phyloP scores from a whole-genome alignment of 2,888 invertebrate species.

The Frankliniella fusca region DNA sequence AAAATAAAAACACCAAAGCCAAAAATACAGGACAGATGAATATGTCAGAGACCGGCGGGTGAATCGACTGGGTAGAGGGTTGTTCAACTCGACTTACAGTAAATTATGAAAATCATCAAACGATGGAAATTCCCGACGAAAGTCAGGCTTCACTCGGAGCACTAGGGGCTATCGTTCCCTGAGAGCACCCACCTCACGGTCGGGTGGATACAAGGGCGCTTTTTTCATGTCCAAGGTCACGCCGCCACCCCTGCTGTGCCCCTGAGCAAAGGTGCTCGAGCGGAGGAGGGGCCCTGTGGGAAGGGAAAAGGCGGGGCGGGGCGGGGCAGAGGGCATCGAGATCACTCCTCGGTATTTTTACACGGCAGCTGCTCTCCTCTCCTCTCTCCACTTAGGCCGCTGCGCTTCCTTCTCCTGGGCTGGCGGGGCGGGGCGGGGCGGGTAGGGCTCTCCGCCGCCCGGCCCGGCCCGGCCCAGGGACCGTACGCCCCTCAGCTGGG shows the following conservation, averaged over 20 bases:
- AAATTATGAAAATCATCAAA: too few relatives aligned
- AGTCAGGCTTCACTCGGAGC: too few relatives aligned
- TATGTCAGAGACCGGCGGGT: too few relatives aligned
- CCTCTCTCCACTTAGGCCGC: neutral
- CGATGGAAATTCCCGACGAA: too few relatives aligned
- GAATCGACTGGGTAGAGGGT: too few relatives aligned
- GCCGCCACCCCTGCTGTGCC: neutral
- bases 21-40: too few relatives aligned
- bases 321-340: neutral
- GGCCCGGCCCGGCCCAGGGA: neutral
- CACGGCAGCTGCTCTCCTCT: neutral
- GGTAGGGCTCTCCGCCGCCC: too few relatives aligned
- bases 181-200: too few relatives aligned
- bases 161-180: too few relatives aligned
- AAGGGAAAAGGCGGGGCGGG: neutral
- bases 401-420: neutral
- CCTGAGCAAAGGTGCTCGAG: neutral
- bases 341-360: slow-evolving; percentile 18
- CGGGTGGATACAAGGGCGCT: neutral
- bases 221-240: slow-evolving; percentile 18
- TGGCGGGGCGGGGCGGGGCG: neutral
- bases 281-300: neutral
- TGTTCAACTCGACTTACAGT: too few relatives aligned
- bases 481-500: neutral
- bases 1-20: too few relatives aligned